A percentile compares a stretch with the other conserved stretches of the same genome.
These are phyloP conservation scores for Bembecia ichneumoniformis DNA, from an alignment of 2,888 invertebrate genomes.

Conservation along the genomic window DNA sequence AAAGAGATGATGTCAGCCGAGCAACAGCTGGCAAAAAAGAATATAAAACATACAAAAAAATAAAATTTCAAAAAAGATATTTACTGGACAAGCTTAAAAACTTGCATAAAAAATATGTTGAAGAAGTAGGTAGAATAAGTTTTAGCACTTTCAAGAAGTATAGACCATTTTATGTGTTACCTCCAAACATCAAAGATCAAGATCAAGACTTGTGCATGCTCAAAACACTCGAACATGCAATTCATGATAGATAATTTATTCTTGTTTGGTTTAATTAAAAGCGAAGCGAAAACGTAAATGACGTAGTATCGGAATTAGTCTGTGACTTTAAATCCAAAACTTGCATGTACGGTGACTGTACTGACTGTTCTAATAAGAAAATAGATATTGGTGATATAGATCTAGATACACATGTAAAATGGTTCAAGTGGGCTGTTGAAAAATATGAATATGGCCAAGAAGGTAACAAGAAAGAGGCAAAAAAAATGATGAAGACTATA, in stretches of 20 bases:
- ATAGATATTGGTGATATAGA: too few species aligned
- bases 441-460: conserved; percentile 8
- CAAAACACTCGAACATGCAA: conserved; percentile 5
- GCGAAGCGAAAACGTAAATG: too few species aligned
- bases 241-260: conserved; percentile 4
- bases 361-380: conserved; percentile 6
- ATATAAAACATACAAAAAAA: background rate
- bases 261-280: too few species aligned
- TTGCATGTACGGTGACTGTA: conserved; percentile 11
- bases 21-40: background rate
- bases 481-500: background rate
- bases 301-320: conserved; percentile 6
- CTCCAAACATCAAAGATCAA: conserved; percentile 9
- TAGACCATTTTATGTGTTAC: conserved; percentile 11
- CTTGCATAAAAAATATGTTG: conserved; percentile 6
- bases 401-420: conserved; percentile 5
- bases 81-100: conserved; percentile 5
- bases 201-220: conserved; percentile 10
- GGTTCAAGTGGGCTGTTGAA: conserved; percentile 9
- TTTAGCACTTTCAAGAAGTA: conserved; percentile 13
- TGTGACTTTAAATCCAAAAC: conserved; percentile 7
- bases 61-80: conserved; percentile 6
- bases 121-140: conserved; percentile 7
- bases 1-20: background rate
- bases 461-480: too few species aligned